phyloP scores from a whole-genome alignment of 1,140 invertebrate genomes.

The Drosophila repletoides region DNA sequence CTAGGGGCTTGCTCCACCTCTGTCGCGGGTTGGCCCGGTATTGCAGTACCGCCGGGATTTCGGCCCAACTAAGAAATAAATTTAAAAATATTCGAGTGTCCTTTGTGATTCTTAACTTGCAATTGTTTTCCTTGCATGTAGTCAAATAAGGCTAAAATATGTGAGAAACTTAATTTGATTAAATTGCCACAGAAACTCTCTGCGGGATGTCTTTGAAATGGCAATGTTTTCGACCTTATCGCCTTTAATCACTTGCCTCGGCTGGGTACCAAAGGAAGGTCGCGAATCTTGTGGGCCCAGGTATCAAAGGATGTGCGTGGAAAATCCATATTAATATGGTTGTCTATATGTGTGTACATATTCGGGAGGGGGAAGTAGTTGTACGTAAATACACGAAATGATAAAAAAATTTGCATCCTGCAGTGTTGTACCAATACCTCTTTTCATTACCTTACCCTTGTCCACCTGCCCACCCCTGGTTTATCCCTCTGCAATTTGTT shows the following conservation, averaged over 20 bases:
- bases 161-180: conserved; percentile 81
- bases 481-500: conserved; percentile 31
- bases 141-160: conserved; percentile 57
- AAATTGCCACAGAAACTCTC: conserved; percentile 75
- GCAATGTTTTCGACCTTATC: conserved; percentile 53
- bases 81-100: neutral
- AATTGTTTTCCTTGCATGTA: neutral
- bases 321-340: neutral
- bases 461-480: neutral
- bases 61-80: neutral
- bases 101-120: conserved; percentile 2
- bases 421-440: conserved; percentile 2
- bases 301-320: neutral
- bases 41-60: conserved; percentile 84
- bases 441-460: neutral
- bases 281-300: too few relatives aligned
- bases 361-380: too few relatives aligned
- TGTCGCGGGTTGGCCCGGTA: conserved; percentile 68
- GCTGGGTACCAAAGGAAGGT: too few relatives aligned
- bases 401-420: conserved; percentile 59
- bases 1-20: conserved; percentile 53
- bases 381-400: conserved; percentile 69
- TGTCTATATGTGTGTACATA: conserved; percentile 56
- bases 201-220: conserved; percentile 36
- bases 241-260: conserved; percentile 31